These are phyloP conservation scores for Catharus ustulatus DNA, from an alignment of 2,797 vertebrate species.

Conservation along the genomic window DNA sequence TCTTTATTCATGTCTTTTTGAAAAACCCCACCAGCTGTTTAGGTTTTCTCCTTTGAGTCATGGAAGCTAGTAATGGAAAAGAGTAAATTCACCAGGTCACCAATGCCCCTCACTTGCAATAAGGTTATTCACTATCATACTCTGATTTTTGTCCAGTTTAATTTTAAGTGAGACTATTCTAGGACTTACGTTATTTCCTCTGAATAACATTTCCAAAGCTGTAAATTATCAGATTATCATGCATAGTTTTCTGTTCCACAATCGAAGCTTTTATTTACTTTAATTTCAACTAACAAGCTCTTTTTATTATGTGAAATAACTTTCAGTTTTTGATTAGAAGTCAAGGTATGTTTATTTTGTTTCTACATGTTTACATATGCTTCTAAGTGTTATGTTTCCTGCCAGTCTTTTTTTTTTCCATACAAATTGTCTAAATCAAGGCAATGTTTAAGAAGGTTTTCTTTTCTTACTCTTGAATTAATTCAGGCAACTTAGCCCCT, in stretches of 20 bases:
- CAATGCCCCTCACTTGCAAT: accelerated
- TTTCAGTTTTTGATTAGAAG: neutral
- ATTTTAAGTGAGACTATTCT: neutral
- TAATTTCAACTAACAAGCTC: neutral
- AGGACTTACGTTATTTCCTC: neutral
- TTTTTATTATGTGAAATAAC: neutral
- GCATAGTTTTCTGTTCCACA: neutral
- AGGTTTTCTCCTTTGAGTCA: neutral
- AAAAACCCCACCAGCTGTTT: neutral
- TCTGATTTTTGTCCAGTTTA: neutral
- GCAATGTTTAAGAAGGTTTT: neutral
- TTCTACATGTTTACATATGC: neutral
- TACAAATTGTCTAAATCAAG: neutral
- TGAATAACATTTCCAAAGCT: neutral
- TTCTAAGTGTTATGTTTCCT: neutral
- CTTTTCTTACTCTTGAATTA: neutral
- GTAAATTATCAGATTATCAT: neutral
- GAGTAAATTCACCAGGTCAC: neutral
- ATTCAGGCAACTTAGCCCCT: neutral
- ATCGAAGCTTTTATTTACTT: neutral
- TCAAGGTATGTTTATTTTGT: neutral
- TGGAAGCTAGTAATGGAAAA: neutral
- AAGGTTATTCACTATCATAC: neutral
- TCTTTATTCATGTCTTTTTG: neutral
- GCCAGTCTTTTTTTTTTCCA: neutral